Percentiles rank a stretch among this genome's conserved stretches.
phyloP scores from a whole-genome alignment of 2,113 vertebrate species.

The Felis catus region DNA sequence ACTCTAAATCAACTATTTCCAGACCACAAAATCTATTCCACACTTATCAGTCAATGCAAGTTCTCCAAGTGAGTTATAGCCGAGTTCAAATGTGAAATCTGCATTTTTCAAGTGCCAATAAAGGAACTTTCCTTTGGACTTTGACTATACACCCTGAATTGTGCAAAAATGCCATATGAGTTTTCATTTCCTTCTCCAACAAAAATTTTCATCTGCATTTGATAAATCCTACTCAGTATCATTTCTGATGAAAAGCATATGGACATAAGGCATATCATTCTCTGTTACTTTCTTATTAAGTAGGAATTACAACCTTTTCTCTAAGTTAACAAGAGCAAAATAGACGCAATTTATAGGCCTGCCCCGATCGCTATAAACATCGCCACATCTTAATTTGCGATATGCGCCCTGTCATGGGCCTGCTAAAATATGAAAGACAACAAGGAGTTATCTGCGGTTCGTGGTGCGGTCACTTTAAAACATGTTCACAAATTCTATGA shows the following conservation, averaged over 20 bases:
- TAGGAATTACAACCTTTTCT: neutral
- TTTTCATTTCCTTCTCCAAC: conserved; percentile 57
- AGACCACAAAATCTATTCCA: conserved; percentile 60
- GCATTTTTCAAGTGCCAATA: conserved; percentile 11
- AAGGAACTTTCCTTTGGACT: conserved; percentile 39
- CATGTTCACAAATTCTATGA: neutral
- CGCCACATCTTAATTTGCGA: neutral
- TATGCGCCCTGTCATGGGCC: neutral
- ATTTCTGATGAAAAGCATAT: conserved; percentile 54
- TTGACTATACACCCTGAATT: neutral
- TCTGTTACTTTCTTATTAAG: conserved; percentile 23
- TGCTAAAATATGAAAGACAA: neutral
- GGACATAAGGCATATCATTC: neutral
- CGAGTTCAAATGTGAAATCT: conserved; percentile 59
- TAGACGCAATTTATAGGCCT: neutral
- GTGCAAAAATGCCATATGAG: neutral
- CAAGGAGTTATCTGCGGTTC: neutral
- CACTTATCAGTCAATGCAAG: neutral
- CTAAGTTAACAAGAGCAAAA: neutral
- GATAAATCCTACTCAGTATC: neutral
- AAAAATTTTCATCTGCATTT: conserved; percentile 28
- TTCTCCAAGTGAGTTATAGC: conserved; percentile 12
- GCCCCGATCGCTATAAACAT: neutral
- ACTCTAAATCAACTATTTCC: conserved; percentile 59
- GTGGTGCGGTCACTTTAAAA: neutral